These are phyloP conservation scores for Mycogona germanica DNA, from an alignment of 2,888 invertebrate genomes.

Conservation along the genomic window DNA sequence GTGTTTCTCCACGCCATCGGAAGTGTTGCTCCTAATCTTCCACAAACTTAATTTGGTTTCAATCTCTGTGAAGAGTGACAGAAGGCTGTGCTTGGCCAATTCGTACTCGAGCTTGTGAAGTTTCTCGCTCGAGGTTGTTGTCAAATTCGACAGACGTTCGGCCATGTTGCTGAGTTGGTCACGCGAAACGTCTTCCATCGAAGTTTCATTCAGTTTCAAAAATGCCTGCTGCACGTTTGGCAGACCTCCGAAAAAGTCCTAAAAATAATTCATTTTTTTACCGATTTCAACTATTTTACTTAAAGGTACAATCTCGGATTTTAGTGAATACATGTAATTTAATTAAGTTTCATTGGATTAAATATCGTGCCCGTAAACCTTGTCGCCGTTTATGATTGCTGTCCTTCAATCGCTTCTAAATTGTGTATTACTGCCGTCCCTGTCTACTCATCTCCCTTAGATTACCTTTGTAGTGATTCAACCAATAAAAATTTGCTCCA, in stretches of 20 bases:
- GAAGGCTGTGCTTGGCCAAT: constrained; percentile 48
- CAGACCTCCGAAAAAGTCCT: constrained; percentile 71
- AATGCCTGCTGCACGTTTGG: constrained; percentile 66
- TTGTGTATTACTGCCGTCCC: too few relatives aligned
- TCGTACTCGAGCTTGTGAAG: constrained; percentile 32
- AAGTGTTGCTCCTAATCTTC: constrained; percentile 72
- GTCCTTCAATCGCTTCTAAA: too few relatives aligned
- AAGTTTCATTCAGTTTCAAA: constrained; percentile 53
- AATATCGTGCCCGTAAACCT: too few relatives aligned
- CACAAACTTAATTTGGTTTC: constrained; percentile 79
- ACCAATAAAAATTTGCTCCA: too few relatives aligned
- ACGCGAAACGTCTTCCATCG: constrained; percentile 54
- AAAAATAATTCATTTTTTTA: constrained; percentile 12
- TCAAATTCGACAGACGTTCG: constrained; percentile 58
- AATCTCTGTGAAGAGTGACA: constrained; percentile 79
- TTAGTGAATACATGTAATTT: too few relatives aligned
- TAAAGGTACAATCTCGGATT: not conserved
- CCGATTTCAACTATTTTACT: not conserved
- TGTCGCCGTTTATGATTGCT: too few relatives aligned
- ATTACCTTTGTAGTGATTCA: too few relatives aligned
- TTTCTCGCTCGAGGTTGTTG: constrained; percentile 63
- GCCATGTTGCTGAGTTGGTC: constrained; percentile 74
- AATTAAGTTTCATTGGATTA: too few relatives aligned
- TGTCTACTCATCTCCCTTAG: too few relatives aligned
- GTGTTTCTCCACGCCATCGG: constrained; percentile 29